Conservation (phyloP, 2,797 vertebrate genomes). For the Xerus rutilus region DNA sequence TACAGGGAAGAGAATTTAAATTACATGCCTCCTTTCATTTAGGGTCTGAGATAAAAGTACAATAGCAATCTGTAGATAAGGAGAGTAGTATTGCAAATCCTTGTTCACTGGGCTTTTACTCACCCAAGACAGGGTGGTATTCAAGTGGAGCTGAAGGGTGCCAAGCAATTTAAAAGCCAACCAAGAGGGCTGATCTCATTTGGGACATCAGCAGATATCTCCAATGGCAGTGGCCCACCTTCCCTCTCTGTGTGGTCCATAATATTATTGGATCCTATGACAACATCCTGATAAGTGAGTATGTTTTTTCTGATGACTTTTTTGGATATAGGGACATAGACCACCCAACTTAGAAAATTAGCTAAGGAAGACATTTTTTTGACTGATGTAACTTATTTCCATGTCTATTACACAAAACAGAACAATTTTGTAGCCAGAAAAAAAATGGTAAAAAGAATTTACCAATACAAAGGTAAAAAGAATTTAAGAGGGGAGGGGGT, state of each 20-base stretch:
- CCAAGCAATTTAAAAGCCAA: background rate
- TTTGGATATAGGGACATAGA: background rate
- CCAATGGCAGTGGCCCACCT: background rate
- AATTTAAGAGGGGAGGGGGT: background rate
- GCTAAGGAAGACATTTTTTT: constrained; percentile 21
- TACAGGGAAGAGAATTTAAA: constrained; percentile 71
- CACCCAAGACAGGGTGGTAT: background rate
- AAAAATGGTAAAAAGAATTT: background rate
- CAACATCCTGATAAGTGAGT: constrained; percentile 18
- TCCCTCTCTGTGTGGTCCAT: background rate
- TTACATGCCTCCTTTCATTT: constrained; percentile 55
- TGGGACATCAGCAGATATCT: background rate
- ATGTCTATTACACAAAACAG: constrained; percentile 4
- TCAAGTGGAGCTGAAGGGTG: background rate
- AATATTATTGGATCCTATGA: background rate
- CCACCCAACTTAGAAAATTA: constrained; percentile 44
- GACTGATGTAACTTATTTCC: background rate
- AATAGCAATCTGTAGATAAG: constrained; percentile 55
- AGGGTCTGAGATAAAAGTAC: constrained; percentile 65
- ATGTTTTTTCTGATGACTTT: constrained; percentile 34
- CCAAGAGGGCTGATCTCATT: background rate
- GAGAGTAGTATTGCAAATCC: constrained; percentile 4
- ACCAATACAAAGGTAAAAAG: background rate
- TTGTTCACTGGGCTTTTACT: constrained; percentile 12
- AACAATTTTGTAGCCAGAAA: background rate